Conservation (phyloP, 2,888 invertebrate genomes). For the Teleogryllus oceanicus region DNA sequence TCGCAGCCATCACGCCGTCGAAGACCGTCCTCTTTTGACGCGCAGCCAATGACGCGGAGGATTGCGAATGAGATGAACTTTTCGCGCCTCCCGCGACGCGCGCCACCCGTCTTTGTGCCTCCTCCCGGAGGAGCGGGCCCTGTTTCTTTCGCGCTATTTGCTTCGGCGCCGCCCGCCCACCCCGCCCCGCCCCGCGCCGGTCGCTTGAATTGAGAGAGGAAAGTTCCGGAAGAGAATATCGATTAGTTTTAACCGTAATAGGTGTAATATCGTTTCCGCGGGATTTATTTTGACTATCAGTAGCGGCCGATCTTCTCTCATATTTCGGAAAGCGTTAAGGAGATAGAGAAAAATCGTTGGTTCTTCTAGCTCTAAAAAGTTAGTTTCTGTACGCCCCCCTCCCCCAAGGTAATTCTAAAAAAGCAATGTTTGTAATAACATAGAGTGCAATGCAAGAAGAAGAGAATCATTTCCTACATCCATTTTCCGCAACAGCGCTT, state of each 20-base stretch:
- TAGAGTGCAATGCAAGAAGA: too few species aligned
- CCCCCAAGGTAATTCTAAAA: too few species aligned
- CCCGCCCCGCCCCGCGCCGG: too few species aligned
- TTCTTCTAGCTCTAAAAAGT: too few species aligned
- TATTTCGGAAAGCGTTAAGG: too few species aligned
- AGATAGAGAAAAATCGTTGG: too few species aligned
- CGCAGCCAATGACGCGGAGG: neutral
- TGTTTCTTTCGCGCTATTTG: neutral
- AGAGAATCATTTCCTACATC: too few species aligned
- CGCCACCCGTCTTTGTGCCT: neutral
- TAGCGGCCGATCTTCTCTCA: too few species aligned
- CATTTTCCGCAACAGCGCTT: too few species aligned
- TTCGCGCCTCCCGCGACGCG: neutral
- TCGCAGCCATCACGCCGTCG: neutral
- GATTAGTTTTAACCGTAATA: constrained; percentile 7
- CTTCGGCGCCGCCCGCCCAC: neutral
- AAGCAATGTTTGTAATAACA: too few species aligned
- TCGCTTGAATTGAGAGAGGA: neutral
- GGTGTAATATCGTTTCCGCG: neutral
- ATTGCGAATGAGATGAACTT: neutral
- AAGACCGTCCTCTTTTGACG: neutral
- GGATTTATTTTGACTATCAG: neutral
- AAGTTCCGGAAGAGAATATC: neutral
- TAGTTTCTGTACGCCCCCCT: too few species aligned
- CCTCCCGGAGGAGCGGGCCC: neutral